A percentile compares a stretch with the other conserved stretches of the same genome.
These are phyloP conservation scores for Eupithecia inturbata DNA, from an alignment of 2,888 invertebrate genomes.

Conservation along the genomic window DNA sequence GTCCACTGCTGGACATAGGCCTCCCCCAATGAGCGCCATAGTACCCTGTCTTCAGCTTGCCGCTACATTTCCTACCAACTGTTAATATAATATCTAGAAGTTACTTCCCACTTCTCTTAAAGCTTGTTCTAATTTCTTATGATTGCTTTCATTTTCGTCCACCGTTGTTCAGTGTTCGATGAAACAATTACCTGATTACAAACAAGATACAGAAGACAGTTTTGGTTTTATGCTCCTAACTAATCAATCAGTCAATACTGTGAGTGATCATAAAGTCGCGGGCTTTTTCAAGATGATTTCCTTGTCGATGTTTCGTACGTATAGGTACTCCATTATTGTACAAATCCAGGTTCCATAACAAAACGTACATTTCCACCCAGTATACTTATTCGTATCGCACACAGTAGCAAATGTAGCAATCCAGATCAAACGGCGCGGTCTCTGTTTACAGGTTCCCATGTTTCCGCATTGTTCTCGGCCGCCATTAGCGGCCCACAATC, in stretches of 20 bases:
- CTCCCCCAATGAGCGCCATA: too few relatives aligned
- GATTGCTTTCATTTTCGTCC: background rate
- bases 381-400: slow-evolving; percentile 26
- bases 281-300: background rate
- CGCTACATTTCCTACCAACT: too few relatives aligned
- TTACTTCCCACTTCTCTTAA: too few relatives aligned
- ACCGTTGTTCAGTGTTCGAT: background rate
- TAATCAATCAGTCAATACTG: background rate
- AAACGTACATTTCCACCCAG: slow-evolving; percentile 15
- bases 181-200: too few relatives aligned
- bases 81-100: too few relatives aligned
- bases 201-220: background rate
- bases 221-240: background rate
- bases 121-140: background rate
- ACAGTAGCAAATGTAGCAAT: slow-evolving; percentile 54
- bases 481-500: slow-evolving; percentile 78
- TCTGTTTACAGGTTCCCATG: slow-evolving; percentile 70
- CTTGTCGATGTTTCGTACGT: background rate
- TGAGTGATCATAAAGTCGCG: background rate
- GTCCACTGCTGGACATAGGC: too few relatives aligned
- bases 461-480: slow-evolving; percentile 75
- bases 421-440: slow-evolving; percentile 77
- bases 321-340: background rate
- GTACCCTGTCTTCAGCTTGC: too few relatives aligned
- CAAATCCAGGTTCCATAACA: slow-evolving; percentile 26